phyloP scores from a whole-genome alignment of 2,888 invertebrate genomes.

The Theodoxus fluviatilis region DNA sequence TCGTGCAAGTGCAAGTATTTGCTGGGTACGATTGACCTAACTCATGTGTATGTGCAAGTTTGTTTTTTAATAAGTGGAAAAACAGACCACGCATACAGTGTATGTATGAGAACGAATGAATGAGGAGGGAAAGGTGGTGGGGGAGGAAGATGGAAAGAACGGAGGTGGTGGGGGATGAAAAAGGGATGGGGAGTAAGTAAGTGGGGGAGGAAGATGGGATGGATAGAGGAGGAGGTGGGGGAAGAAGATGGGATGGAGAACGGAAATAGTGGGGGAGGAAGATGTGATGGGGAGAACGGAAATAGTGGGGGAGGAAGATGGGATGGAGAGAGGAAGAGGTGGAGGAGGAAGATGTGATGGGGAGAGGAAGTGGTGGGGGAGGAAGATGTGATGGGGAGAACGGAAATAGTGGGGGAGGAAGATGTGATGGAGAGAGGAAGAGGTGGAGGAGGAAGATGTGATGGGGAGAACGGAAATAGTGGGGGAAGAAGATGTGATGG shows the following conservation, averaged over 20 bases:
- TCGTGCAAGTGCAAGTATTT: no score
- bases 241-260: background rate
- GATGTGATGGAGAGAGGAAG: background rate
- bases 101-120: background rate
- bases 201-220: background rate
- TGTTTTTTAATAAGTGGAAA: background rate
- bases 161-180: background rate
- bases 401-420: constrained; percentile 7
- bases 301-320: constrained; percentile 13
- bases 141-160: background rate
- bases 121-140: background rate
- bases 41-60: background rate
- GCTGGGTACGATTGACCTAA: no score
- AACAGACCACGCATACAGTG: background rate
- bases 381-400: constrained; percentile 10
- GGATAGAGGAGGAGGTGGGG: background rate
- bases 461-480: background rate
- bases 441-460: background rate
- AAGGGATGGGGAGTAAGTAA: background rate
- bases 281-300: background rate
- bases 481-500: background rate
- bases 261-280: background rate
- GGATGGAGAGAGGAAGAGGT: constrained; percentile 21
- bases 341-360: constrained; percentile 22
- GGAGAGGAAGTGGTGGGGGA: constrained; percentile 15